Base-by-base conservation (phyloP, 2,888 invertebrate genomes). In the Mythimna lalbum region DNA sequence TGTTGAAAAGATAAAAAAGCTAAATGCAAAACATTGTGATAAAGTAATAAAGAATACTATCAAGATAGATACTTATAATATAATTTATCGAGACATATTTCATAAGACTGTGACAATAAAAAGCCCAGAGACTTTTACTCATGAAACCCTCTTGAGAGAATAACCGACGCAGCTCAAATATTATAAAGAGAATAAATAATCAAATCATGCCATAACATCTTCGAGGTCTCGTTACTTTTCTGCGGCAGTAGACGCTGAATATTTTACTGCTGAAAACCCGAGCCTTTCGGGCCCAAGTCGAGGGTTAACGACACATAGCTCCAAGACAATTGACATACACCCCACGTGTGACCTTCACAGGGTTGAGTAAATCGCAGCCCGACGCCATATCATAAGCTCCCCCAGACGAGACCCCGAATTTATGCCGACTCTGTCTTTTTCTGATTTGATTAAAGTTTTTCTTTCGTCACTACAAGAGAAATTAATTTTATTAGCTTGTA, bases 261-360 rank as follows among this genome's bases (percentile, higher is more conserved):
- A 80, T 76, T 80, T 69, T 68, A 70, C 50, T 70, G 62, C 63
- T 57, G 39, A 60, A 65, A 76, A 65, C 55, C 39, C 39, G 53
- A 47, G 47, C 65, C 10, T 69, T 66, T 65, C 23, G 31, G 63
- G 72, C 50, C 52, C 33, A 64, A 33, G 53, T 14, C n/a, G 57
- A 56, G 43, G 72, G 77, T 82, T 73, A 77, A 74, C 69, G 80
- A 69, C 70, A 52, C 60, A 55, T 23, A 53, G 56, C 66, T 70
- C 64, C 47, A 62, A 67, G 69, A 83, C 64, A 76, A 81, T 83
- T 80, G 77, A 63, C 73, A 66, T 64, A 75, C 65, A 70, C 52
- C 39, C 33, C 77, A 83, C 77, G 70, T 69, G 64, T 73, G 71
- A 81, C 81, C 81, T 83, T 82, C 68, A 53, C 21, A 74, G 47